phyloP scores from a whole-genome alignment of 2,797 vertebrate species.

The Eulemur coronatus region DNA sequence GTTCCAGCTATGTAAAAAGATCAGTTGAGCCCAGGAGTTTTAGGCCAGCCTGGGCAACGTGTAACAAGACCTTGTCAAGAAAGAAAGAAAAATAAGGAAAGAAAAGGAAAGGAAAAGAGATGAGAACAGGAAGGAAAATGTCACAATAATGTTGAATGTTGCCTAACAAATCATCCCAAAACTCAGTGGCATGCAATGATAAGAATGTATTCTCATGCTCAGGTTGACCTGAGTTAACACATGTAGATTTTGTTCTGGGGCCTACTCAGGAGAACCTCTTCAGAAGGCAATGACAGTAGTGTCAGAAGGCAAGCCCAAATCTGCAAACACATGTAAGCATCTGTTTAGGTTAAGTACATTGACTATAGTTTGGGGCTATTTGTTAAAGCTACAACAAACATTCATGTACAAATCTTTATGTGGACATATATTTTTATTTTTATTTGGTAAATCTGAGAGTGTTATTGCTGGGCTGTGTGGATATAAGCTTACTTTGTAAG shows the following conservation, averaged over 20 bases:
- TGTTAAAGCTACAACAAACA: neutral
- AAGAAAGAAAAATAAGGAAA: neutral
- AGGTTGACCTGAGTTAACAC: neutral
- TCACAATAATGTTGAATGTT: neutral
- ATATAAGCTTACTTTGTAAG: neutral
- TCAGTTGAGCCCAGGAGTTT: neutral
- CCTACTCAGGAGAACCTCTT: neutral
- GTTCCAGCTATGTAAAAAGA: neutral
- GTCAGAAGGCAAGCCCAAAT: neutral
- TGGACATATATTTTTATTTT: neutral
- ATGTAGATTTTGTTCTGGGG: neutral
- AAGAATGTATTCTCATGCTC: neutral
- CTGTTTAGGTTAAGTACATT: neutral
- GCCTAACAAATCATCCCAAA: neutral
- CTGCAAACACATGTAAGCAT: neutral
- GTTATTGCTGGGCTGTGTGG: neutral
- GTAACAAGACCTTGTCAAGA: neutral
- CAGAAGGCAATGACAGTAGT: neutral
- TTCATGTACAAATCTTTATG: neutral
- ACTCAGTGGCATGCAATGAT: neutral
- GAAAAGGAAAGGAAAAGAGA: neutral
- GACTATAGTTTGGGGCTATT: neutral
- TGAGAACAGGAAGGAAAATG: neutral
- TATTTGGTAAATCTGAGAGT: neutral
- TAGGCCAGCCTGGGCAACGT: neutral